These are phyloP conservation scores for Scytalopus superciliaris DNA, from an alignment of 2,113 vertebrate species.

Conservation along the genomic window DNA sequence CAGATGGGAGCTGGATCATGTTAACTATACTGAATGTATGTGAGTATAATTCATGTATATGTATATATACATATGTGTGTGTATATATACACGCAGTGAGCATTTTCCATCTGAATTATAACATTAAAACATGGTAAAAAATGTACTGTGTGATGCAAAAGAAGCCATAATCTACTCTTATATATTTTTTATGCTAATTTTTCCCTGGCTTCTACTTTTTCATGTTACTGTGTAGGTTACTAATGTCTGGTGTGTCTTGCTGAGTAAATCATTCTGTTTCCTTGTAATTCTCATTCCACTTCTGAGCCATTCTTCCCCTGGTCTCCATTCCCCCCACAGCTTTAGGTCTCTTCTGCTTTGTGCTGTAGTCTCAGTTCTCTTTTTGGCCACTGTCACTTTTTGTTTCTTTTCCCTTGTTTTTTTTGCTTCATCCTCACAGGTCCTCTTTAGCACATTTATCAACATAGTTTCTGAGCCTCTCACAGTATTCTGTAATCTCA, in stretches of 20 bases:
- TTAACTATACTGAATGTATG: background rate
- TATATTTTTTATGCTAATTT: background rate
- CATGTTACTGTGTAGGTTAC: background rate
- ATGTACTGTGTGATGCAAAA: background rate
- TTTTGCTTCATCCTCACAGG: background rate
- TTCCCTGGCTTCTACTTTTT: background rate
- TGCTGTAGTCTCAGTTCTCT: background rate
- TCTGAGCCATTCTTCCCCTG: background rate
- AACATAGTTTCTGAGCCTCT: background rate
- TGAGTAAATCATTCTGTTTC: background rate
- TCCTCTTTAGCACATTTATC: background rate
- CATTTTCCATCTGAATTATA: conserved; percentile 20
- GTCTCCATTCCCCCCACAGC: background rate
- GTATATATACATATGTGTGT: background rate
- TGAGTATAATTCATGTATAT: background rate
- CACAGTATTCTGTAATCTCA: background rate
- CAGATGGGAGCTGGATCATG: conserved; percentile 30
- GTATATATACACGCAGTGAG: background rate
- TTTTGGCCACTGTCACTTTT: background rate
- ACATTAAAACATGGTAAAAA: background rate
- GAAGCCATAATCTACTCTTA: background rate
- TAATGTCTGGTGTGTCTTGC: background rate
- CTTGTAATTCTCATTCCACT: background rate
- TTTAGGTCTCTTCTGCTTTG: background rate
- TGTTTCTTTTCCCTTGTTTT: background rate